A percentile compares a stretch with the other conserved stretches of the same genome.
phyloP scores from a whole-genome alignment of 2,888 invertebrate genomes.

The Drosophila suboccidentalis region DNA sequence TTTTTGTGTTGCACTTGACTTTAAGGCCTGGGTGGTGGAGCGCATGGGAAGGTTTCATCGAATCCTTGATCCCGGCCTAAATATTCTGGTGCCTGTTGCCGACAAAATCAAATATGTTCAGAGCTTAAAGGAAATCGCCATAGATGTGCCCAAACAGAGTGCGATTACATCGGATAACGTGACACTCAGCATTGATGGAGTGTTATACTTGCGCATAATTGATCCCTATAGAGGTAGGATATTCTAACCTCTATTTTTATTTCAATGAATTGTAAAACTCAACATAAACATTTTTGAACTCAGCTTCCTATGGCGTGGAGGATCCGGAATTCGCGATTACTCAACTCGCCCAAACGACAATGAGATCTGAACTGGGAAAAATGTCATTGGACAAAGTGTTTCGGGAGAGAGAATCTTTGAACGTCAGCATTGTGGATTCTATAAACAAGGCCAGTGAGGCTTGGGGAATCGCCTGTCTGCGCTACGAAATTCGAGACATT shows the following conservation, averaged over 20 bases:
- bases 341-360: conserved; percentile 99
- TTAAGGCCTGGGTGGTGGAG: conserved; percentile 96
- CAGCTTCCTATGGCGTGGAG: conserved; percentile 98
- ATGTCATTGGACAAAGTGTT: conserved; percentile 98
- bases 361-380: conserved; percentile 99
- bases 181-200: conserved; percentile 97
- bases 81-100: conserved; percentile 95
- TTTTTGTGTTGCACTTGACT: conserved; percentile 65
- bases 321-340: conserved; percentile 99
- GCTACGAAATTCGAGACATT: conserved; percentile 95
- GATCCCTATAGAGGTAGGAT: conserved; percentile 94
- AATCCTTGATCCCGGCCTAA: conserved; percentile 97
- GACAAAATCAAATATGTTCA: conserved; percentile 99
- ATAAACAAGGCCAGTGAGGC: conserved; percentile 99
- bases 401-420: conserved; percentile 97
- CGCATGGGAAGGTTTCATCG: conserved; percentile 98
- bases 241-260: neutral
- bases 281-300: neutral
- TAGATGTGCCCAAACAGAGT: conserved; percentile 99
- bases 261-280: neutral
- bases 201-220: conserved; percentile 96
- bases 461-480: conserved; percentile 98
- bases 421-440: conserved; percentile 96
- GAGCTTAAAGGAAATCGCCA: conserved; percentile 99
- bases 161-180: conserved; percentile 99